Percentiles rank a stretch among this genome's conserved stretches.
Conservation (phyloP, 1,140 invertebrate genomes). For the Zaprionus ghesquierei region DNA sequence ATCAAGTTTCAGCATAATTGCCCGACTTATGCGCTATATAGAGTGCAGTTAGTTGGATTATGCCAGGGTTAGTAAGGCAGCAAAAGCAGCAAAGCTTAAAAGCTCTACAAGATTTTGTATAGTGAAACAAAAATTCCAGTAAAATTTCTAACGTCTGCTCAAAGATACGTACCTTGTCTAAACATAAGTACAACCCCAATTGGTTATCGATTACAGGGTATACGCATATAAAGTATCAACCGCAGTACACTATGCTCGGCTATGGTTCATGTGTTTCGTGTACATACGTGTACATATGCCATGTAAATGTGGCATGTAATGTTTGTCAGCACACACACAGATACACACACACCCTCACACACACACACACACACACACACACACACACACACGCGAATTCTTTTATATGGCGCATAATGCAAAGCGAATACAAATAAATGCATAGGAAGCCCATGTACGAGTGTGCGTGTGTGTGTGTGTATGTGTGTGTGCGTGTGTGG, state of each 20-base stretch:
- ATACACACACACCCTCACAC: neutral
- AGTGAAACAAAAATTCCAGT: neutral
- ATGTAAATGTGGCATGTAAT: slow-evolving; percentile 34
- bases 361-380: neutral
- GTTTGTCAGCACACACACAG: neutral
- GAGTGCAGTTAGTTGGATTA: neutral
- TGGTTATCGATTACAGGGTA: neutral
- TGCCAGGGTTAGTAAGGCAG: no score
- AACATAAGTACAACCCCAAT: neutral
- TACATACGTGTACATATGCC: slow-evolving; percentile 27
- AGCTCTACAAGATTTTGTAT: no score
- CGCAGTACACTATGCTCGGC: neutral
- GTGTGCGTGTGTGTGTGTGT: neutral
- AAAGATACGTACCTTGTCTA: neutral
- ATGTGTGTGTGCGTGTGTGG: neutral
- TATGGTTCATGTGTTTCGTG: slow-evolving; percentile 8
- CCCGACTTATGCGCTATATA: neutral
- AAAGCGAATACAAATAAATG: neutral
- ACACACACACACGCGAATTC: slow-evolving; percentile 1
- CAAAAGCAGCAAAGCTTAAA: no score
- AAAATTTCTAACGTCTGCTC: neutral
- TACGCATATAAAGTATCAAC: neutral
- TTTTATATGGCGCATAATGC: slow-evolving; percentile 10
- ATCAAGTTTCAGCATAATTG: neutral
- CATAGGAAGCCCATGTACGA: neutral